Evolutionary conservation across 2,888 invertebrate genomes (phyloP).

Genomic region (Azorinus chamasolen): DNA sequence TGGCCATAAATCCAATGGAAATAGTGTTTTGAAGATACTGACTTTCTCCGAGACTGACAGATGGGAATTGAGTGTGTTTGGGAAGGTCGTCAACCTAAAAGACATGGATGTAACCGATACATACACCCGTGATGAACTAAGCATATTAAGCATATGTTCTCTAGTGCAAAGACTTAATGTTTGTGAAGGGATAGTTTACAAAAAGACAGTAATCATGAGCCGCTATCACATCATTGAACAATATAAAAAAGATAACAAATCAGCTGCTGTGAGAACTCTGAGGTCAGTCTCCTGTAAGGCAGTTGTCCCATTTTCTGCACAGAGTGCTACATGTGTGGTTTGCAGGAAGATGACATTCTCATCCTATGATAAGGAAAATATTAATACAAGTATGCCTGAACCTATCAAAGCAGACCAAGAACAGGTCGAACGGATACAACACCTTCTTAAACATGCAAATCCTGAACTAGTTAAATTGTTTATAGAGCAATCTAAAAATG

Average conservation of each 20-base stretch:
- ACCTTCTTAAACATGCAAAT: constrained; percentile 13
- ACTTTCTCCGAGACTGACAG: constrained; percentile 1
- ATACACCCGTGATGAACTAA: constrained; percentile 15
- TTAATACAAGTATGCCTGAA: neutral
- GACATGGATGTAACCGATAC: constrained; percentile 7
- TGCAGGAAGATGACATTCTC: constrained; percentile 20
- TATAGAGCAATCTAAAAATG: constrained; percentile 29
- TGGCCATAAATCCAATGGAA: constrained; percentile 11
- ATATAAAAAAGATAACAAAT: neutral
- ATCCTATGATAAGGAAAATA: too few relatives aligned
- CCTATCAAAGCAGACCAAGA: neutral
- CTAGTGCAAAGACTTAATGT: constrained; percentile 12
- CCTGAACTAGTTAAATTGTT: constrained; percentile 34
- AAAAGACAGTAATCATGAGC: constrained; percentile 13
- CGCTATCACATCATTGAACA: constrained; percentile 23
- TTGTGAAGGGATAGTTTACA: constrained; percentile 35
- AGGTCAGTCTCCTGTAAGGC: constrained; percentile 18
- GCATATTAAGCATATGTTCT: constrained; percentile 31
- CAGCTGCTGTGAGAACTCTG: constrained; percentile 7
- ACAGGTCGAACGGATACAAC: constrained; percentile 7
- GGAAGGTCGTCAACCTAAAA: constrained; percentile 14
- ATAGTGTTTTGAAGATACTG: constrained; percentile 15
- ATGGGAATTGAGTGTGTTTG: constrained; percentile 23
- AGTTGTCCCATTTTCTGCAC: constrained; percentile 7
- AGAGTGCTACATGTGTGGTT: neutral